Base-by-base conservation (phyloP, 2,113 vertebrate species). In the Jacana jacana region DNA sequence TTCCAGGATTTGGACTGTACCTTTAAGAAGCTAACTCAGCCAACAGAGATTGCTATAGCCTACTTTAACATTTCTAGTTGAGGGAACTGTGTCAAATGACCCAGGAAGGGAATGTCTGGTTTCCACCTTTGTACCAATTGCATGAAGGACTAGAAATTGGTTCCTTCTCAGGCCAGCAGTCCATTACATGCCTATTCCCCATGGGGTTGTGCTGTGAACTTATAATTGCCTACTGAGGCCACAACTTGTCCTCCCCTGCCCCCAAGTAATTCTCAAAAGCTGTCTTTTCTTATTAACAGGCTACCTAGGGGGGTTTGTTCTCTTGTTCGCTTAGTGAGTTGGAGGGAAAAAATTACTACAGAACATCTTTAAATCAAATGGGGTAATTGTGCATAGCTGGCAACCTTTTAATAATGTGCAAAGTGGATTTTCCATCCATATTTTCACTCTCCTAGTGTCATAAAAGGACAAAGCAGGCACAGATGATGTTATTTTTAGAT, bases 401-500 rank as follows among this genome's bases (percentile, higher is more conserved):
- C 27, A 66, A 66, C 3, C 19, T 86, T 93, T 90, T 51, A 73
- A 77, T 51, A 68, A 73, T 15, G 48, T 49, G 22, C 17, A 55
- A 55, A 90, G 44, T 86, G 39, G 33, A 85, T 95, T 87, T 81
- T 86, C 68, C 24, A 81, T 61, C 82, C 51, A 39, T 81, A 81
- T 93, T 96, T 87, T 60, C 46, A 55, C 5, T 70, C 44, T 86
- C 66, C 51, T 66, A n/a, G 42, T 91, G 61, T 69, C n/a, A 48
- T 49, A 86, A 96, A 86, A 76, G 52, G 64, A 82, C 58, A 76
- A 92, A 91, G 60, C 39, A 95, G 55, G 44, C 88, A 88, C 35
- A 89, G 81, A 44, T 89, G 85, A 52, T 65, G 65, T 18, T 95
- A 92, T 96, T 97, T 96, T 95, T 88, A 95, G 94, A 35, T 51